Percentiles rank a stretch among this genome's conserved stretches.
These are phyloP conservation scores for Fregata magnificens DNA, from an alignment of 2,113 vertebrate species.

Conservation along the genomic window DNA sequence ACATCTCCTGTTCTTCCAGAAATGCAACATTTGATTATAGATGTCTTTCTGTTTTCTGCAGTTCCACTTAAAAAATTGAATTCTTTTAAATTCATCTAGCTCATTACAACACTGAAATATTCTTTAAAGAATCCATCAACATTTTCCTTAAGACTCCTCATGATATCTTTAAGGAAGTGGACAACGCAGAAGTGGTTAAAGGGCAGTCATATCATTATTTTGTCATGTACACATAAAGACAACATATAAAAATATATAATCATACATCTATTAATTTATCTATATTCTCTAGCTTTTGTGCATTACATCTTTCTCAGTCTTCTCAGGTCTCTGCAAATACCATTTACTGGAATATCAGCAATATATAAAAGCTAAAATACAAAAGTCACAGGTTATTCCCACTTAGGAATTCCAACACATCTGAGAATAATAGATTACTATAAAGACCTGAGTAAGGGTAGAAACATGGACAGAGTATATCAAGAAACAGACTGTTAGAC, in stretches of 20 bases:
- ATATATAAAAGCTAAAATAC: background rate
- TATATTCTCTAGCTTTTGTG: background rate
- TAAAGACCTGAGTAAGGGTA: background rate
- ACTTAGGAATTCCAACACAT: background rate
- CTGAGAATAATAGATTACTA: background rate
- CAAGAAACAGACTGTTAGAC: background rate
- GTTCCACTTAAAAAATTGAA: fast-evolving
- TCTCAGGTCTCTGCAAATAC: background rate
- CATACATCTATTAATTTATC: background rate
- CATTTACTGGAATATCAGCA: background rate
- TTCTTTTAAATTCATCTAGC: background rate
- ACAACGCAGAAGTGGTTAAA: background rate
- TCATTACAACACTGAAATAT: background rate
- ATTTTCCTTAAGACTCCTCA: background rate
- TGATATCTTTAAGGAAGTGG: background rate
- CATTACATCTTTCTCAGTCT: background rate
- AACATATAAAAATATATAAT: background rate
- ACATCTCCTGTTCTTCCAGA: background rate
- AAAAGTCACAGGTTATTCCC: background rate
- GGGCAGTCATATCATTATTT: background rate
- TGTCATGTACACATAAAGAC: background rate
- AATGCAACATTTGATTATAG: background rate
- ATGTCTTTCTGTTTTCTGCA: background rate
- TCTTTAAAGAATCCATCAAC: background rate
- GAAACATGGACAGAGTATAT: background rate